Conservation (phyloP, 2,888 invertebrate species). For the Synergus umbraculus region DNA sequence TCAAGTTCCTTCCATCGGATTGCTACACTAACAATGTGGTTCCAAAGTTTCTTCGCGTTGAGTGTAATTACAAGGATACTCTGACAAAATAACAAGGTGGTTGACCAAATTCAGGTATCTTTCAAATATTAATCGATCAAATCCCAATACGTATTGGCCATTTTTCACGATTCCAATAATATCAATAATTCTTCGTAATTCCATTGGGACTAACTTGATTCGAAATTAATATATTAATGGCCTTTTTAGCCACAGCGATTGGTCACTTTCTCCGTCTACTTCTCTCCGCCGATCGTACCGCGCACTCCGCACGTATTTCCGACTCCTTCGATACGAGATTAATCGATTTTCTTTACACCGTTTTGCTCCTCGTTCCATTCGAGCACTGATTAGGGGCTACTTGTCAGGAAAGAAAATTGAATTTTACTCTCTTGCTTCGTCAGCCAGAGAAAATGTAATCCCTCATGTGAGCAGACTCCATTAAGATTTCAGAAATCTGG, state of each 20-base stretch:
- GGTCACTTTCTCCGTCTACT: background rate
- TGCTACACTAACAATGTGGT: background rate
- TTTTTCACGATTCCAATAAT: conserved; percentile 15
- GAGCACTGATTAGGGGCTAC: conserved; percentile 1
- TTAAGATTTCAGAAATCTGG: background rate
- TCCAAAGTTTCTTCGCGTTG: conserved; percentile 16
- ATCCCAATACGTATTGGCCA: background rate
- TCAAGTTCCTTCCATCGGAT: background rate
- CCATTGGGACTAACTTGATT: background rate
- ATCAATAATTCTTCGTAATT: background rate
- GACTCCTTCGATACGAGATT: conserved; percentile 18
- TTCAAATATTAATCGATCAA: background rate
- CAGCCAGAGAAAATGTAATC: conserved; percentile 9
- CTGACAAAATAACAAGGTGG: background rate
- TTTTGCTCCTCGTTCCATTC: background rate
- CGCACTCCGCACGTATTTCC: background rate
- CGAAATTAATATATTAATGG: background rate
- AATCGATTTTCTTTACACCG: background rate
- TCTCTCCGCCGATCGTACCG: background rate
- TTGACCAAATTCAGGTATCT: background rate
- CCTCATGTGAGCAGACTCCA: background rate
- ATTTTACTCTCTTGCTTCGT: background rate
- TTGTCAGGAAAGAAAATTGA: conserved; percentile 2
- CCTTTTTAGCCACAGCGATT: background rate
- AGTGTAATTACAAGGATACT: conserved; percentile 13